Evolutionary conservation across 2,888 invertebrate genomes (phyloP).

Genomic region (Mimumesa dahlbomi): DNA sequence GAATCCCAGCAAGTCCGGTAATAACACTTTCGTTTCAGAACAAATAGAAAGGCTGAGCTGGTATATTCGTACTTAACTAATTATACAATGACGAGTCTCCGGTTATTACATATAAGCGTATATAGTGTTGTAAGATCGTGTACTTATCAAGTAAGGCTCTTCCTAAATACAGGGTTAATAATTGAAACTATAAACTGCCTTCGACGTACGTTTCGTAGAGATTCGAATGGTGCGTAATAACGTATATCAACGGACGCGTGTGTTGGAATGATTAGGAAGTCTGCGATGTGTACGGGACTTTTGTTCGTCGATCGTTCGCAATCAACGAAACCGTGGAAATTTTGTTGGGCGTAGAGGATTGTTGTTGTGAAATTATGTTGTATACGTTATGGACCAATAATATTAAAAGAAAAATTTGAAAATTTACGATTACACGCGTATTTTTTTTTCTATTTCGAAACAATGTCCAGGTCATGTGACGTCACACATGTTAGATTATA

Average conservation of each 20-base stretch:
- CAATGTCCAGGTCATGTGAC: conserved; percentile 26
- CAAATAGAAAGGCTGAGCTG: conserved; percentile 70
- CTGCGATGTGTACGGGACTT: neutral
- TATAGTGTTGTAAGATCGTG: conserved; percentile 24
- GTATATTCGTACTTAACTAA: conserved; percentile 53
- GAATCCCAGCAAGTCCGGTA: conserved; percentile 29
- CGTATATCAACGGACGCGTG: conserved; percentile 9
- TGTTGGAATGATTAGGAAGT: neutral
- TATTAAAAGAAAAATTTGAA: conserved; percentile 38
- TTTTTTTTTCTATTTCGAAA: conserved; percentile 20
- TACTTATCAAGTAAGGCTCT: conserved; percentile 52
- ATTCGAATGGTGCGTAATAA: conserved; percentile 29
- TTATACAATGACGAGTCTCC: conserved; percentile 31
- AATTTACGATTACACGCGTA: conserved; percentile 18
- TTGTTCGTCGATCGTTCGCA: neutral
- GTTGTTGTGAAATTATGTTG: conserved; percentile 43
- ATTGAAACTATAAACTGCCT: conserved; percentile 62
- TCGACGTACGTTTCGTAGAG: conserved; percentile 48
- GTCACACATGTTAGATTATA: conserved; percentile 26
- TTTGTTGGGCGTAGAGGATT: conserved; percentile 30
- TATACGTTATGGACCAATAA: conserved; percentile 61
- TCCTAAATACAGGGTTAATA: conserved; percentile 62
- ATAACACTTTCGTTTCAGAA: conserved; percentile 61
- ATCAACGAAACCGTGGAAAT: conserved; percentile 19
- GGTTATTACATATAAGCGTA: conserved; percentile 37